Base-by-base conservation (phyloP, 2,888 invertebrate genomes). In the Leptopilina myrica region DNA sequence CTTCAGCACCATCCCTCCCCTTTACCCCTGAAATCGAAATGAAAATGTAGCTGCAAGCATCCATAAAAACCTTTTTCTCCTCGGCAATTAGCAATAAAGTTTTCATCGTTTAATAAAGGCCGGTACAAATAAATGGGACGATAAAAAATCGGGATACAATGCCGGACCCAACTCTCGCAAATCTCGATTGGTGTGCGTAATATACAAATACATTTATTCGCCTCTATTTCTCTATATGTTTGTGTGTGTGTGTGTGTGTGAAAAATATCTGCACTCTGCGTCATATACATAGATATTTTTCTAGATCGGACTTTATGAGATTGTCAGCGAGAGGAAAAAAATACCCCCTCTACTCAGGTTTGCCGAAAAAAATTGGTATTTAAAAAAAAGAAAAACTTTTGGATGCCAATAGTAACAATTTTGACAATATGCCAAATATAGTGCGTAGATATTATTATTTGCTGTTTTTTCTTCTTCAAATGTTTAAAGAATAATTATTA, bases 91-190 rank as follows among this genome's bases (percentile, higher is more conserved):
- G 89, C 89, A 88, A 89, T 90, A 89, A 89, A 89, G 86, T 88
- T 89, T 89, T 88, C 89, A 88, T 89, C 89, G 88, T 90, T 90
- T 88, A 88, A 89, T 89, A 89, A 89, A 89, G 88, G 88, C 86
- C 86, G 85, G 87, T 85, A 86, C 86, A 88, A 87, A 88, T 89
- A 88, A 88, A 89, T 89, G 88, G 86, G 84, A 85, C 87, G 87
- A 89, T 89, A 89, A 88, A 89, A 89, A 89, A 88, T 89, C 88
- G 85, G 85, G 85, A 83, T 86, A 87, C 88, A 87, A 87, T 40
- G 56, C 69, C 12, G 66, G 66, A 66, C 46, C 69, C 33, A 33
- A 69, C 69, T 53, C 69, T 53, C 69, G 69, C 56, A 73, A 73
- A 73, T 73, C 56, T 56, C 14, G 14, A 73, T 49, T 69, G n/a